Percentiles rank a stretch among this genome's conserved stretches.
phyloP scores from a whole-genome alignment of 2,113 vertebrate genomes.

The Guaruba guarouba region DNA sequence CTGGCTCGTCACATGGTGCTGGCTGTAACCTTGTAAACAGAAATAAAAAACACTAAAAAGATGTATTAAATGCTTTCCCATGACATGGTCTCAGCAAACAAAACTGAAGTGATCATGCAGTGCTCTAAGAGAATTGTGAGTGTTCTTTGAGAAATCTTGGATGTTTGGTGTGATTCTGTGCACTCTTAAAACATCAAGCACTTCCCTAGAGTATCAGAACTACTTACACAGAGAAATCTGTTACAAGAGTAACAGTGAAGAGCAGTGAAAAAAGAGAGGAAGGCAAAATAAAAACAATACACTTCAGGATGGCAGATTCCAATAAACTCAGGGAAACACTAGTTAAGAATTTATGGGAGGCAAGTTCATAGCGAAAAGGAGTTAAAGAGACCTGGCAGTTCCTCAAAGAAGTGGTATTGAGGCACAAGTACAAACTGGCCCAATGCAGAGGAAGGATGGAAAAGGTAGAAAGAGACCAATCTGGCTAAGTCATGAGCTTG shows the following conservation, averaged over 20 bases:
- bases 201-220: background rate
- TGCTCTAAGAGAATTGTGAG: background rate
- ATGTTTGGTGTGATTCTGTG: background rate
- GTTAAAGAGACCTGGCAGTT: slow-evolving; percentile 48
- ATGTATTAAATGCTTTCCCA: slow-evolving; percentile 31
- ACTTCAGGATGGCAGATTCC: slow-evolving; percentile 11
- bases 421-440: slow-evolving; percentile 48
- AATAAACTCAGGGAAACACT: background rate
- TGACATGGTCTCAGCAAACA: background rate
- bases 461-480: slow-evolving; percentile 23
- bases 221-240: background rate
- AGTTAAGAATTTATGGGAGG: slow-evolving; percentile 38
- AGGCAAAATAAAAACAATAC: slow-evolving; percentile 9
- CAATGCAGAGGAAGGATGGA: slow-evolving; percentile 53
- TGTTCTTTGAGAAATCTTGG: background rate
- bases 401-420: slow-evolving; percentile 59
- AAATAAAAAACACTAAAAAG: slow-evolving; percentile 39
- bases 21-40: slow-evolving; percentile 35
- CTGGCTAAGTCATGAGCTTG: slow-evolving; percentile 35
- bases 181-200: background rate
- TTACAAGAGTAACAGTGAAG: background rate
- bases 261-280: background rate
- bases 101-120: background rate
- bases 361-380: slow-evolving; percentile 20
- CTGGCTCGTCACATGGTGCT: slow-evolving; percentile 18